Conservation (phyloP, 1,140 invertebrate species). For the Nixonia krombeini region DNA sequence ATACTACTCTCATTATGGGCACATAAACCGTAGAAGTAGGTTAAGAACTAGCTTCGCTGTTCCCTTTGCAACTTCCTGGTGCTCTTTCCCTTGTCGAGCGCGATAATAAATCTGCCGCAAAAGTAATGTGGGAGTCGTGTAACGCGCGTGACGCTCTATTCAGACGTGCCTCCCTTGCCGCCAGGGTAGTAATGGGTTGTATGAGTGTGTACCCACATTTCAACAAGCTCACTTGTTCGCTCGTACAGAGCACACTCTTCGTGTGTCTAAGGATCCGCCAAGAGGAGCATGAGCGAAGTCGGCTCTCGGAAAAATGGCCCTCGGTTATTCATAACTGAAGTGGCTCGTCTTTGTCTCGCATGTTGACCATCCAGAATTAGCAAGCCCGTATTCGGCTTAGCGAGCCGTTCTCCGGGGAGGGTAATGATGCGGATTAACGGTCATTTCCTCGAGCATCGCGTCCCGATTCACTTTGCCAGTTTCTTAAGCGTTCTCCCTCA, state of each 20-base stretch:
- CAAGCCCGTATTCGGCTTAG: constrained; percentile 13
- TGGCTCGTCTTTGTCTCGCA: constrained; percentile 42
- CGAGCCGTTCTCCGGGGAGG: constrained; percentile 25
- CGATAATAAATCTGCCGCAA: constrained; percentile 58
- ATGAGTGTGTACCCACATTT: constrained; percentile 58
- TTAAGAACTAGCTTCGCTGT: constrained; percentile 36
- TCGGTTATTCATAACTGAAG: constrained; percentile 48
- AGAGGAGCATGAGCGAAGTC: constrained; percentile 34
- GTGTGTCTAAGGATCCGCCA: constrained; percentile 43
- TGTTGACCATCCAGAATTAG: constrained; percentile 54
- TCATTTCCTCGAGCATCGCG: not conserved
- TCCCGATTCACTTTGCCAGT: no score
- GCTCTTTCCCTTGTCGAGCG: constrained; percentile 16
- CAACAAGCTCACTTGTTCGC: constrained; percentile 47
- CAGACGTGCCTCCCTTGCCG: constrained; percentile 52
- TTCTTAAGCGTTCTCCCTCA: no score
- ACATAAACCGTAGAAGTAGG: constrained; percentile 32
- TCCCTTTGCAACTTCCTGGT: constrained; percentile 5
- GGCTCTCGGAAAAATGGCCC: constrained; percentile 27
- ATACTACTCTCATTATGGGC: constrained; percentile 28
- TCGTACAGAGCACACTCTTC: constrained; percentile 29
- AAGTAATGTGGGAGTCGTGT: constrained; percentile 59
- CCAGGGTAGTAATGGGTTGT: constrained; percentile 56
- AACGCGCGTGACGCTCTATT: constrained; percentile 55
- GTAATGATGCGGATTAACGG: constrained; percentile 7